These are phyloP conservation scores for Drosophila gunungcola DNA, from an alignment of 1,140 invertebrate species.

Conservation along the genomic window DNA sequence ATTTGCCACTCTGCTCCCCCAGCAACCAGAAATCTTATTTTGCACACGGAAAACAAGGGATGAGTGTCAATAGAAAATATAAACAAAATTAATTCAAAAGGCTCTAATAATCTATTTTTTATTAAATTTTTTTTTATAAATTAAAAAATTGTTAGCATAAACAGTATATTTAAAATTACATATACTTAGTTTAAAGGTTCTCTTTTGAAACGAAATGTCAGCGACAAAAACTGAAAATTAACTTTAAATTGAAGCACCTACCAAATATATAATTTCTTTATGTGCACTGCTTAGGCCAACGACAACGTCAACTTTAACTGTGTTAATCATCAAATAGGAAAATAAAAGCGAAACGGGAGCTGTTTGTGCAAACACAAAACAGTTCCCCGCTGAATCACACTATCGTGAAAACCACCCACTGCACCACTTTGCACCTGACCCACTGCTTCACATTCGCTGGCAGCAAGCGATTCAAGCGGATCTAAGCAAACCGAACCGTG, in stretches of 20 bases:
- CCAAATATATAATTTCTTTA: neutral
- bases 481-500: slow-evolving; percentile 47
- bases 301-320: slow-evolving; percentile 48
- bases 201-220: no score
- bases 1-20: slow-evolving; percentile 19
- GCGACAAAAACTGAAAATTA: no score
- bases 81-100: no score
- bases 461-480: slow-evolving; percentile 38
- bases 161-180: no score
- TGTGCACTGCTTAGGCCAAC: slow-evolving; percentile 8
- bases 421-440: slow-evolving; percentile 48
- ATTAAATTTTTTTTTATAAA: no score
- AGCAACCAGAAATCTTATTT: neutral
- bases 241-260: no score
- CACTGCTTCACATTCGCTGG: slow-evolving; percentile 6
- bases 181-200: no score
- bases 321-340: slow-evolving; percentile 70
- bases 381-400: slow-evolving; percentile 9
- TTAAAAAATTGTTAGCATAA: no score
- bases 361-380: slow-evolving; percentile 51
- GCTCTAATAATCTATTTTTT: no score
- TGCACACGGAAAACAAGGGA: neutral
- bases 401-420: slow-evolving; percentile 7
- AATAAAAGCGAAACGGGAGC: slow-evolving; percentile 36
- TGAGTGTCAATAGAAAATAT: no score